A percentile compares a stretch with the other conserved stretches of the same genome.
Evolutionary conservation across 2,888 invertebrate species (phyloP).

Genomic region (Chironomus riparius): DNA sequence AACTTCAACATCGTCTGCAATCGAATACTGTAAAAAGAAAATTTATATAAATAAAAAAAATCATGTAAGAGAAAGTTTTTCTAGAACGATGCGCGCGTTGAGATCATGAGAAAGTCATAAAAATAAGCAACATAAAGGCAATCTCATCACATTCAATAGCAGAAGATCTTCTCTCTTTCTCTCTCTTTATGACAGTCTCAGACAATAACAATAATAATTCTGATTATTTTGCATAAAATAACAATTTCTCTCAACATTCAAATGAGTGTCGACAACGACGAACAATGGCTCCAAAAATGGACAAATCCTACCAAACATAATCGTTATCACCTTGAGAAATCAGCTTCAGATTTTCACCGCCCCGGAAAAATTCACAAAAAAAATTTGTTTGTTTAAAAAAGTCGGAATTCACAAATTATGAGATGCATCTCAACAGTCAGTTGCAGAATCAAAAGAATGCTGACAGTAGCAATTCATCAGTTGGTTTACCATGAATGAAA

Average conservation of each 20-base stretch:
- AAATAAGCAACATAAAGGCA: neutral
- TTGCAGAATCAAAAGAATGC: too few relatives aligned
- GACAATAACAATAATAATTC: constrained; percentile 1
- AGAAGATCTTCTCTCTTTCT: too few relatives aligned
- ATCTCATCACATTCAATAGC: too few relatives aligned
- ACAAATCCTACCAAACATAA: neutral
- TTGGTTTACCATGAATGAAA: neutral
- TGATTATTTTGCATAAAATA: constrained; percentile 10
- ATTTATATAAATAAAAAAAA: neutral
- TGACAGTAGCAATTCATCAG: too few relatives aligned
- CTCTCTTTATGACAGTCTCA: neutral
- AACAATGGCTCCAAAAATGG: neutral
- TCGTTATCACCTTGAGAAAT: neutral
- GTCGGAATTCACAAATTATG: too few relatives aligned
- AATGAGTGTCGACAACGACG: neutral
- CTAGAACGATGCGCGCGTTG: constrained; percentile 10
- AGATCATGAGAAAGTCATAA: constrained; percentile 19
- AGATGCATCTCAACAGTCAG: too few relatives aligned
- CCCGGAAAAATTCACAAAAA: too few relatives aligned
- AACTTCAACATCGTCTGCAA: constrained; percentile 54
- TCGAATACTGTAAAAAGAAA: constrained; percentile 34
- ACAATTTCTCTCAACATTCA: neutral
- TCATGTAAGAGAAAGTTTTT: constrained; percentile 18
- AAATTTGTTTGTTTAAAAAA: too few relatives aligned
- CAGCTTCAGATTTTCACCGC: too few relatives aligned